These are phyloP conservation scores for Crotalus helleri DNA, from an alignment of 2,113 vertebrate species.

Conservation along the genomic window DNA sequence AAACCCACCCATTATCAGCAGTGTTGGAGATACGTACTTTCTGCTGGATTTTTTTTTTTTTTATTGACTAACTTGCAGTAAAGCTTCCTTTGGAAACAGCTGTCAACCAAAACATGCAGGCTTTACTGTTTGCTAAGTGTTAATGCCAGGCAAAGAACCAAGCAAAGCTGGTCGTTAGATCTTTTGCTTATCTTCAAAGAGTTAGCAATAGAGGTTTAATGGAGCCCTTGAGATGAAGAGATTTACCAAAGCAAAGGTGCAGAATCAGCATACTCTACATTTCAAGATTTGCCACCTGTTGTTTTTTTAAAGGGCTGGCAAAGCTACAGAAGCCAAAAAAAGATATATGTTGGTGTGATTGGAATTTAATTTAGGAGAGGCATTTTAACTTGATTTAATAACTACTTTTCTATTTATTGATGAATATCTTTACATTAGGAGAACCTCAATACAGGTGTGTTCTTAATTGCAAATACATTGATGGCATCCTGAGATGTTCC, in stretches of 20 bases:
- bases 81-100: neutral
- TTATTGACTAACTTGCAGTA: neutral
- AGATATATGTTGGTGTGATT: neutral
- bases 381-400: neutral
- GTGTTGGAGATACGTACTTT: neutral
- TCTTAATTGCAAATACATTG: neutral
- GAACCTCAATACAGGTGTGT: neutral
- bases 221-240: slow-evolving; percentile 2
- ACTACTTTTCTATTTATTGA: neutral
- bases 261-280: neutral
- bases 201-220: neutral
- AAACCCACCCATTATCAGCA: neutral
- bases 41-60: neutral
- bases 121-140: neutral
- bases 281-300: neutral
- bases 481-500: neutral
- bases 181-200: neutral
- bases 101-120: neutral
- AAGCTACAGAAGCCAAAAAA: neutral
- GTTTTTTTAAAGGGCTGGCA: neutral
- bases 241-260: neutral
- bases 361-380: neutral
- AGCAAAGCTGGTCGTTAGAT: neutral
- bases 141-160: neutral
- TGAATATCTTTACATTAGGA: neutral